Conservation (phyloP, 2,888 invertebrate species). For the Eristalis intricaria region DNA sequence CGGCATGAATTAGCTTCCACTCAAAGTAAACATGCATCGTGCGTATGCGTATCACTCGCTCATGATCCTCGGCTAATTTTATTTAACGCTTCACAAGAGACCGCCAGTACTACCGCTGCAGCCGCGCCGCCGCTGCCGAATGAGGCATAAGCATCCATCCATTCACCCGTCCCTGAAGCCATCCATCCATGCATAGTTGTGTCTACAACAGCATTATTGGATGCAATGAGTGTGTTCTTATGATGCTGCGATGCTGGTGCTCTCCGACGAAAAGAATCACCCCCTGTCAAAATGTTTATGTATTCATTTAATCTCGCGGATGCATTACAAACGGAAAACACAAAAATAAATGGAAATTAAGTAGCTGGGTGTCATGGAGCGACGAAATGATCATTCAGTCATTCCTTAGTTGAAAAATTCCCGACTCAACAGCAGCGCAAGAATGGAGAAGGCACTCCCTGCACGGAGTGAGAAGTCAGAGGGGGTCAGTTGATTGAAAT, state of each 20-base stretch:
- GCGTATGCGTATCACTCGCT: constrained; percentile 59
- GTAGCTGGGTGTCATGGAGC: constrained; percentile 44
- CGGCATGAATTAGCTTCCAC: constrained; percentile 68
- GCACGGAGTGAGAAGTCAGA: background rate
- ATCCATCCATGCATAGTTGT: constrained; percentile 35
- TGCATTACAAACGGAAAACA: constrained; percentile 45
- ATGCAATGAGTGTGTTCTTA: background rate
- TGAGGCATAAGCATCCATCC: constrained; percentile 51
- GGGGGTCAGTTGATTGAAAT: background rate
- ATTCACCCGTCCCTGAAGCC: constrained; percentile 43
- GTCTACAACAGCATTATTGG: constrained; percentile 17
- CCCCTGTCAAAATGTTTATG: constrained; percentile 61
- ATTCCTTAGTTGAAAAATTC: constrained; percentile 19
- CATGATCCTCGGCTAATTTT: constrained; percentile 51
- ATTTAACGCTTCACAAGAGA: constrained; percentile 59
- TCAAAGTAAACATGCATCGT: constrained; percentile 68
- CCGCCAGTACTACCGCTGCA: constrained; percentile 27
- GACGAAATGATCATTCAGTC: constrained; percentile 53
- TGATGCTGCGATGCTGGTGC: constrained; percentile 15
- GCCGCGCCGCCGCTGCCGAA: constrained; percentile 11
- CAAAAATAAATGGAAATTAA: constrained; percentile 57
- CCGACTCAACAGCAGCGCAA: background rate
- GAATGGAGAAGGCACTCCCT: background rate
- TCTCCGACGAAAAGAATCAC: constrained; percentile 26
- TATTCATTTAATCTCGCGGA: constrained; percentile 58